Evolutionary conservation across 2,797 vertebrate species (phyloP).

Genomic region (Adrianichthys oophorus): DNA sequence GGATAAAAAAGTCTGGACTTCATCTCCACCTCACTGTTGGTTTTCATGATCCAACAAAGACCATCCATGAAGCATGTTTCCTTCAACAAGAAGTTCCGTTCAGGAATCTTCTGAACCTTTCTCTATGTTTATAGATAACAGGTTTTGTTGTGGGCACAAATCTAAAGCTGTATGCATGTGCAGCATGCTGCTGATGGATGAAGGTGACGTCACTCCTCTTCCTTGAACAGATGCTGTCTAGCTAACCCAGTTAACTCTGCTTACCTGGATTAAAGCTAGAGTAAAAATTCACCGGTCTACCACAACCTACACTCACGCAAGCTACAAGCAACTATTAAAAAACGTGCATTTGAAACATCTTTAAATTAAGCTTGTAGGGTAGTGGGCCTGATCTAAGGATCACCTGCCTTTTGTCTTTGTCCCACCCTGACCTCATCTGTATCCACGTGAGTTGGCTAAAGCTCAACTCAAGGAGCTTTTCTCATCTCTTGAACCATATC

Average conservation of each 20-base stretch:
- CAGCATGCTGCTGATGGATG: conserved; percentile 8
- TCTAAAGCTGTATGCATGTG: neutral
- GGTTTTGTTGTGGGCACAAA: too few species aligned
- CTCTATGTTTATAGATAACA: too few species aligned
- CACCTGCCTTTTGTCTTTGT: conserved; percentile 46
- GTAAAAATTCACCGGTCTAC: neutral
- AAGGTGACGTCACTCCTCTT: conserved; percentile 33
- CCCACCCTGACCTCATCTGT: conserved; percentile 35
- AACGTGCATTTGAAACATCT: neutral
- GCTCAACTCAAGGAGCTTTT: conserved; percentile 66
- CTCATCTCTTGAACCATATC: conserved; percentile 36
- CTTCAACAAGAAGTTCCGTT: too few species aligned
- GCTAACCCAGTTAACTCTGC: conserved; percentile 59
- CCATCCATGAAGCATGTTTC: too few species aligned
- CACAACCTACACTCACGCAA: neutral
- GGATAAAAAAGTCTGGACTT: too few species aligned
- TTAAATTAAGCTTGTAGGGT: neutral
- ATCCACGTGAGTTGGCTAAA: conserved; percentile 62
- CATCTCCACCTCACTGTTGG: too few species aligned
- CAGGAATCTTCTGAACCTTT: neutral
- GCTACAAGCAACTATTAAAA: neutral
- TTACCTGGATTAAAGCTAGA: conserved; percentile 34
- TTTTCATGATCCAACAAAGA: too few species aligned
- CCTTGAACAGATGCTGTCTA: conserved; percentile 53
- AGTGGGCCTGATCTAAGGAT: conserved; percentile 30